These are phyloP conservation scores for Dendrolimus punctatus DNA, from an alignment of 1,140 invertebrate genomes.

Conservation along the genomic window DNA sequence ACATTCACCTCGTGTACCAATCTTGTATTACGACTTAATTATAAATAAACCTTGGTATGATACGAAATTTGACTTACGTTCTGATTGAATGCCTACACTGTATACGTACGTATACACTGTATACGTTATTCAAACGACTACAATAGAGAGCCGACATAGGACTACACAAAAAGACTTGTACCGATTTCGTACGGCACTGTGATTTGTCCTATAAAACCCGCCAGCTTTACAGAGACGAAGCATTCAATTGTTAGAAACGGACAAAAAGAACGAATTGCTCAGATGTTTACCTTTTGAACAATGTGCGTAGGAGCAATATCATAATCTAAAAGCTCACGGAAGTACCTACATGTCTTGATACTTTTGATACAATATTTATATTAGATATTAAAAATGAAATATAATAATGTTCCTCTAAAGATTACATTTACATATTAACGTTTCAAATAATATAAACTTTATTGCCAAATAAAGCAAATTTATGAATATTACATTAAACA, in stretches of 20 bases:
- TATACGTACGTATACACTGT: too few species aligned
- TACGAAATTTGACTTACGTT: too few species aligned
- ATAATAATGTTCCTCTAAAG: too few species aligned
- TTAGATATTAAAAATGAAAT: too few species aligned
- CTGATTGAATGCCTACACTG: constrained; percentile 32
- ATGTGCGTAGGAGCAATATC: constrained; percentile 39
- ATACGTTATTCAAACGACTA: constrained; percentile 38
- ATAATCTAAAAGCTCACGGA: constrained; percentile 11
- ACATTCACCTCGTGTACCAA: too few species aligned
- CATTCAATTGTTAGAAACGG: constrained; percentile 29
- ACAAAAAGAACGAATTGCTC: constrained; percentile 37
- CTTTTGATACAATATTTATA: too few species aligned
- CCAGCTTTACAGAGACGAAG: constrained; percentile 22
- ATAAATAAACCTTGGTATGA: too few species aligned
- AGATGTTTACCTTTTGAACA: constrained; percentile 43
- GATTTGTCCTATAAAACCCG: constrained; percentile 12
- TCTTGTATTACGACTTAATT: too few species aligned
- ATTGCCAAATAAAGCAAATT: background rate
- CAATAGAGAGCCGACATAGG: constrained; percentile 32
- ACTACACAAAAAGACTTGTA: constrained; percentile 33
- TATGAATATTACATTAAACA: too few species aligned
- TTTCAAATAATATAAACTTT: background rate
- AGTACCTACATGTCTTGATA: constrained; percentile 28
- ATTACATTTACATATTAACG: too few species aligned
- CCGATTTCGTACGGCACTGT: constrained; percentile 26